Evolutionary conservation across 2,797 vertebrate species (phyloP).

Genomic region (Psittacula echo): DNA sequence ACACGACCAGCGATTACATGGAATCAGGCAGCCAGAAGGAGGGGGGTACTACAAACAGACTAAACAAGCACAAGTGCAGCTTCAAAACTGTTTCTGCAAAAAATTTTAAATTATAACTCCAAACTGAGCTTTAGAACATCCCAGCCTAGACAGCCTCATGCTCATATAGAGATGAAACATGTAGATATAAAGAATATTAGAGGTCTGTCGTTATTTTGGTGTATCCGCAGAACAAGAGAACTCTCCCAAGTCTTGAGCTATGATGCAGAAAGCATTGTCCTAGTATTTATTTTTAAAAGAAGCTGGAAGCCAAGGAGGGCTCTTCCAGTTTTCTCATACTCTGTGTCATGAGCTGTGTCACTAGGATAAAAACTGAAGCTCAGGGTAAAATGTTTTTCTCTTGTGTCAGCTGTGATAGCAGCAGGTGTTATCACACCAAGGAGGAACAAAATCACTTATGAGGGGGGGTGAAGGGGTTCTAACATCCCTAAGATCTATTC

Average conservation of each 20-base stretch:
- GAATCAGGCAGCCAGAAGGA: neutral
- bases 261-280: neutral
- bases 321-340: neutral
- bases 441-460: neutral
- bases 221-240: neutral
- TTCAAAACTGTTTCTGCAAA: neutral
- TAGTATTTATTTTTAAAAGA: neutral
- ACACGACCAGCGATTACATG: neutral
- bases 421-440: neutral
- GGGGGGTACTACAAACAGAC: neutral
- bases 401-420: neutral
- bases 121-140: neutral
- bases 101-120: neutral
- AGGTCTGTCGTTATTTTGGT: neutral
- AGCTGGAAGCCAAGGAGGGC: neutral
- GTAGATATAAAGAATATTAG: neutral
- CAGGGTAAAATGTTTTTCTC: neutral
- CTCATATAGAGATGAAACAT: neutral
- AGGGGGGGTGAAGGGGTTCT: neutral
- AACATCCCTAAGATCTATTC: neutral
- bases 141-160: neutral
- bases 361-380: neutral
- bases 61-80: rapidly evolving
- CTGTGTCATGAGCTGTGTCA: neutral
- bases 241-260: neutral